Evolutionary conservation across 2,797 vertebrate species (phyloP).

Genomic region (Sebastiscus albofasciatus): DNA sequence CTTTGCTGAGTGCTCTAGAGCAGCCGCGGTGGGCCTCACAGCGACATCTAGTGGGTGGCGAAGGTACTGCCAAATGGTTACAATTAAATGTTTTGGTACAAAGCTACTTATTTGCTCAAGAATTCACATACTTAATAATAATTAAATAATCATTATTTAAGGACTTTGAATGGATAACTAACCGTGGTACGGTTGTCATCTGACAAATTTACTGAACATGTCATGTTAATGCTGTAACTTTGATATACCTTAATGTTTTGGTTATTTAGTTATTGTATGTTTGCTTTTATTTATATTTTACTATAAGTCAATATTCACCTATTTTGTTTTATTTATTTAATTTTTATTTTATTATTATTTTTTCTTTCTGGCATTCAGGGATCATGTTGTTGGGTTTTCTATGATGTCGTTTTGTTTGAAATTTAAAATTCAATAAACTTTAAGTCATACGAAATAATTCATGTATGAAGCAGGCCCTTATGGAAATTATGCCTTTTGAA

Average conservation of each 20-base stretch:
- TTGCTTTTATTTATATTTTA: not conserved
- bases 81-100: not conserved
- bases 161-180: not conserved
- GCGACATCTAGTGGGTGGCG: not conserved
- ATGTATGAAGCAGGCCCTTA: not conserved
- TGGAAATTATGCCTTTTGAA: not conserved
- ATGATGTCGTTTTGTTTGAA: not conserved
- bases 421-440: not conserved
- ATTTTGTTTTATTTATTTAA: not conserved
- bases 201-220: not conserved
- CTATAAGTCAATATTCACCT: fast-evolving
- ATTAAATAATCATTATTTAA: not conserved
- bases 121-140: not conserved
- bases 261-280: not conserved
- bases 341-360: not conserved
- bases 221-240: not conserved
- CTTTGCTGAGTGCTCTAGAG: not conserved
- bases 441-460: not conserved
- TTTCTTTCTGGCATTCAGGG: not conserved
- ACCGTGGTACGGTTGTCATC: not conserved
- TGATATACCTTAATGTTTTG: not conserved
- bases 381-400: not conserved
- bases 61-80: not conserved
- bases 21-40: not conserved
- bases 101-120: not conserved